Conservation (phyloP, 2,797 vertebrate species). For the Girardinus metallicus region DNA sequence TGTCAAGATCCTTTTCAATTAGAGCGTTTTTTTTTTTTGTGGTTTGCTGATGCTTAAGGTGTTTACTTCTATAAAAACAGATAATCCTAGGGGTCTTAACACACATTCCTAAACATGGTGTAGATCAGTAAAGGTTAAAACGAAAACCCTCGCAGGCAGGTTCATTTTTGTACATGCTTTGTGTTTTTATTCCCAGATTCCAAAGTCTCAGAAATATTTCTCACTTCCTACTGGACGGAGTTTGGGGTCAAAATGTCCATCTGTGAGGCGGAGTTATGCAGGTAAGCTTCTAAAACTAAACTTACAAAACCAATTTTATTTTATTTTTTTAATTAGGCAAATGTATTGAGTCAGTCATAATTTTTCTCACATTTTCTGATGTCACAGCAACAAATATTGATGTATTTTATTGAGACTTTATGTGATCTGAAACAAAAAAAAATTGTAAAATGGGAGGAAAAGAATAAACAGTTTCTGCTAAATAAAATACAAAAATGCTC, state of each 20-base stretch:
- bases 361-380: background rate
- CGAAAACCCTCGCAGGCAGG: background rate
- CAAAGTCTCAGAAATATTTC: slow-evolving; percentile 82
- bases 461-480: background rate
- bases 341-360: background rate
- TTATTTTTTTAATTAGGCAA: background rate
- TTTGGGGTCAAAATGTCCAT: slow-evolving; percentile 84
- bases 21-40: background rate
- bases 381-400: background rate
- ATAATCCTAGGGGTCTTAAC: background rate
- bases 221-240: slow-evolving; percentile 92
- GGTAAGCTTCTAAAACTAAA: slow-evolving; percentile 50
- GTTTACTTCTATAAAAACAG: background rate
- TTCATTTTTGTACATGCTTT: too few relatives aligned
- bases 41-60: background rate
- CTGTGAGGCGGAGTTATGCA: slow-evolving; percentile 72
- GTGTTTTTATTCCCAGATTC: slow-evolving; percentile 69
- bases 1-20: background rate
- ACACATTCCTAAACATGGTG: background rate
- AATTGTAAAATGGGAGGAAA: background rate
- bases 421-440: background rate
- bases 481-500: background rate
- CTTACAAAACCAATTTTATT: background rate
- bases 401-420: background rate
- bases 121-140: background rate